Percentiles rank a stretch among this genome's conserved stretches.
Conservation (phyloP, 2,888 invertebrate genomes). For the Plebejus melissa region DNA sequence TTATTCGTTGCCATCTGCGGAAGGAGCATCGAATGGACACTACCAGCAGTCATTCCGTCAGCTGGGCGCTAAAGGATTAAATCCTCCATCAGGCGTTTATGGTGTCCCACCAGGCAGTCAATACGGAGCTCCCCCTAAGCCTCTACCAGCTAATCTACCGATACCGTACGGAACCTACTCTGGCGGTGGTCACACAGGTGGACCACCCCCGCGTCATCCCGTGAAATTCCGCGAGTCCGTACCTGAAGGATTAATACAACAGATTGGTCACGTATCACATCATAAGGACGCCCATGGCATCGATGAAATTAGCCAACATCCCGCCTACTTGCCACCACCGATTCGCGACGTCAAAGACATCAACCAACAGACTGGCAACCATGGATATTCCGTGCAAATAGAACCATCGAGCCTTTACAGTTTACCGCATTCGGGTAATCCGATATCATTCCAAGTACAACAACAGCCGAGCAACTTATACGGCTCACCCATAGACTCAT, state of each 20-base stretch:
- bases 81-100: slow-evolving; percentile 80
- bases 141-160: slow-evolving; percentile 54
- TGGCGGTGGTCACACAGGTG: slow-evolving; percentile 66
- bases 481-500: slow-evolving; percentile 73
- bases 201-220: slow-evolving; percentile 77
- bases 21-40: slow-evolving; percentile 63
- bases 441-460: slow-evolving; percentile 68
- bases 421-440: slow-evolving; percentile 67
- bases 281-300: slow-evolving; percentile 80
- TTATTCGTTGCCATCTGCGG: slow-evolving; percentile 65
- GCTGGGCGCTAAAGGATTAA: slow-evolving; percentile 72
- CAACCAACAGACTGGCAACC: slow-evolving; percentile 49
- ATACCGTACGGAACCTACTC: slow-evolving; percentile 67
- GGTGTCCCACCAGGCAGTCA: slow-evolving; percentile 79
- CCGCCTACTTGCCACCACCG: slow-evolving; percentile 82
- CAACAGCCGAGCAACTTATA: slow-evolving; percentile 55
- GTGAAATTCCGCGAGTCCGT: slow-evolving; percentile 87
- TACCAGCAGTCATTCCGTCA: slow-evolving; percentile 60
- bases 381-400: slow-evolving; percentile 62
- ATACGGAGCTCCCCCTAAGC: slow-evolving; percentile 64
- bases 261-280: slow-evolving; percentile 81
- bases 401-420: slow-evolving; percentile 75
- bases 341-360: slow-evolving; percentile 78
- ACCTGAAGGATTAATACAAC: slow-evolving; percentile 83
- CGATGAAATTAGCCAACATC: slow-evolving; percentile 71